Percentiles rank a stretch among this genome's conserved stretches.
phyloP scores from a whole-genome alignment of 1,140 invertebrate genomes.

The Chrysomallon squamiferum region DNA sequence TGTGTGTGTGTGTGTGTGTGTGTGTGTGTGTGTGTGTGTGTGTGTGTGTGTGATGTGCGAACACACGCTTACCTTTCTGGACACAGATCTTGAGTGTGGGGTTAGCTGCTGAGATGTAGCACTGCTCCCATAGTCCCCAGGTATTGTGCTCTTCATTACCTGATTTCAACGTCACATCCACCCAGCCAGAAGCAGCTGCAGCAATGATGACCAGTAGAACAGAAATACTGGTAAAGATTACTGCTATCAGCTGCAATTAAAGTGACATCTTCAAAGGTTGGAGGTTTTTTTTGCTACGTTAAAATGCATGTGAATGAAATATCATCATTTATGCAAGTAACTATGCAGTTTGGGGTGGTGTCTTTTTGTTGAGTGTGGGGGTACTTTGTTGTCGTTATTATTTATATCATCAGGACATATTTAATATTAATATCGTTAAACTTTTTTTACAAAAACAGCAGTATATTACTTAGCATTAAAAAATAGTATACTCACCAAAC shows the following conservation, averaged over 20 bases:
- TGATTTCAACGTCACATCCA: neutral
- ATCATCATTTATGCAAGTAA: neutral
- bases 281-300: neutral
- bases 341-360: neutral
- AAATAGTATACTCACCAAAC: too few relatives aligned
- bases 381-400: neutral
- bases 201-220: neutral
- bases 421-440: neutral
- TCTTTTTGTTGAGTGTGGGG: neutral
- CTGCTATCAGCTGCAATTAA: neutral
- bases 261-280: neutral
- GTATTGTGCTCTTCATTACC: neutral
- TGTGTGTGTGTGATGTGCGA: too few relatives aligned
- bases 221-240: neutral
- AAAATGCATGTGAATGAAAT: neutral
- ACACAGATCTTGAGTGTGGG: neutral
- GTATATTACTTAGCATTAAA: too few relatives aligned
- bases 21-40: too few relatives aligned
- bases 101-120: neutral
- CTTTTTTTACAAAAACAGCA: too few relatives aligned
- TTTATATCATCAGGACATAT: neutral
- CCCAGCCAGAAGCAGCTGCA: neutral
- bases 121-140: constrained; percentile 2
- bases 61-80: neutral
- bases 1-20: too few relatives aligned